phyloP scores from a whole-genome alignment of 1,140 invertebrate genomes.

The Varroa destructor region DNA sequence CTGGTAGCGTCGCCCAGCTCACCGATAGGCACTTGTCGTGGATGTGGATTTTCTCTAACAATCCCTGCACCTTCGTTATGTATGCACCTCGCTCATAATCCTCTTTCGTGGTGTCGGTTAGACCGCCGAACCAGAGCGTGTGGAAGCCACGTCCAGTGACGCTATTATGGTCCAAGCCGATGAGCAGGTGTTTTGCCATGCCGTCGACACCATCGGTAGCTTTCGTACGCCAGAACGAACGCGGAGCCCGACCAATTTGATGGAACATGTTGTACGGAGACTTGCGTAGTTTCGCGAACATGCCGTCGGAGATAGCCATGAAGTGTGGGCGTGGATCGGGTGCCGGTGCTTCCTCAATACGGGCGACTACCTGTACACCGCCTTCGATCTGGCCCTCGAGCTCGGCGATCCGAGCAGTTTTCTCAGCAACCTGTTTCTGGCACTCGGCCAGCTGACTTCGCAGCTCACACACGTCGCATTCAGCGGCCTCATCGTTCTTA shows the following conservation, averaged over 20 bases:
- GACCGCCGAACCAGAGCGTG: slow-evolving; percentile 22
- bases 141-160: slow-evolving; percentile 19
- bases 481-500: slow-evolving; percentile 6
- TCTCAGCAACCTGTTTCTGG: slow-evolving; percentile 10
- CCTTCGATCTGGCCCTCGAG: slow-evolving; percentile 13
- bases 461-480: slow-evolving; percentile 1
- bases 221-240: slow-evolving; percentile 11
- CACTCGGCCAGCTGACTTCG: slow-evolving; percentile 8
- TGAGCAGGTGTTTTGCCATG: slow-evolving; percentile 4
- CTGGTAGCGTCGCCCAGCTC: slow-evolving; percentile 8
- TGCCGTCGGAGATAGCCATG: neutral
- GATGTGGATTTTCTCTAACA: neutral
- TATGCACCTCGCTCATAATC: slow-evolving; percentile 11
- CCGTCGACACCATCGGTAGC: neutral
- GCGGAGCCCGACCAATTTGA: neutral
- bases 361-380: neutral
- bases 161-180: neutral
- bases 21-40: slow-evolving; percentile 10
- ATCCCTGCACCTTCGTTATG: neutral
- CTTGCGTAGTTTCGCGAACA: slow-evolving; percentile 18
- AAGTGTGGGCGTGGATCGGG: slow-evolving; percentile 8
- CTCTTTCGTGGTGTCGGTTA: slow-evolving; percentile 7
- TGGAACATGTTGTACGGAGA: neutral
- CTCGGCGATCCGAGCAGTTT: slow-evolving; percentile 6
- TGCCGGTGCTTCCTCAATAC: neutral